Conservation (phyloP, 2,888 invertebrate genomes). For the Stenchaetothrips biformis region DNA sequence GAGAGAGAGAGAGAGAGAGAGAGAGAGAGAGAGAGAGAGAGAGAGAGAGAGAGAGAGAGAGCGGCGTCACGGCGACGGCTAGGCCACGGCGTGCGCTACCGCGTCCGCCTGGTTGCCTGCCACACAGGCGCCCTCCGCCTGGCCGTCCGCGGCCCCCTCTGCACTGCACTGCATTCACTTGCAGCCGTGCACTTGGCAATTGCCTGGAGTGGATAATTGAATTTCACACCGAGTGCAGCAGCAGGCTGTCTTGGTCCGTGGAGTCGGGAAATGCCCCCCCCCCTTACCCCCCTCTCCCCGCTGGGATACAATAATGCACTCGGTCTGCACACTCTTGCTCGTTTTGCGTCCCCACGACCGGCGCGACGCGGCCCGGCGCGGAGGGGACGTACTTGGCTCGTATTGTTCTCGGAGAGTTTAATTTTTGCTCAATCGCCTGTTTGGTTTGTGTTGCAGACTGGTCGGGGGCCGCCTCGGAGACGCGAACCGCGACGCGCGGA, state of each 20-base stretch:
- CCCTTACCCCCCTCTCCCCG: background rate
- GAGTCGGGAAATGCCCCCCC: constrained; percentile 10
- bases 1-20: constrained; percentile 21
- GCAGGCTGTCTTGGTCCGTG: constrained; percentile 3
- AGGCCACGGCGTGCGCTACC: no score
- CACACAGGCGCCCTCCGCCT: no score
- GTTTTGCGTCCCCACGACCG: constrained; percentile 20
- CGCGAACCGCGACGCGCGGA: background rate
- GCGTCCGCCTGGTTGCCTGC: no score
- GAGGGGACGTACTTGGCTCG: background rate
- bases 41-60: background rate
- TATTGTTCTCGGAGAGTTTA: constrained; percentile 17
- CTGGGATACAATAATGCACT: constrained; percentile 18
- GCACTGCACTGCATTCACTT: background rate
- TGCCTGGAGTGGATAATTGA: constrained; percentile 18
- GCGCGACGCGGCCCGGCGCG: background rate
- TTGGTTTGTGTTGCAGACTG: background rate
- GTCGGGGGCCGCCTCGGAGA: background rate
- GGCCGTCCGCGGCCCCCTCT: background rate
- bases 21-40: constrained; percentile 22
- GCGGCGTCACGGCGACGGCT: no score
- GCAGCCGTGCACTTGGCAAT: background rate
- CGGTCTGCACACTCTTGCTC: background rate
- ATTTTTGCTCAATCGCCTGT: constrained; percentile 7
- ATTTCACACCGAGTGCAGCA: constrained; percentile 15